Conservation (phyloP, 1,140 invertebrate species). For the Pseudomyrmex concolor region DNA sequence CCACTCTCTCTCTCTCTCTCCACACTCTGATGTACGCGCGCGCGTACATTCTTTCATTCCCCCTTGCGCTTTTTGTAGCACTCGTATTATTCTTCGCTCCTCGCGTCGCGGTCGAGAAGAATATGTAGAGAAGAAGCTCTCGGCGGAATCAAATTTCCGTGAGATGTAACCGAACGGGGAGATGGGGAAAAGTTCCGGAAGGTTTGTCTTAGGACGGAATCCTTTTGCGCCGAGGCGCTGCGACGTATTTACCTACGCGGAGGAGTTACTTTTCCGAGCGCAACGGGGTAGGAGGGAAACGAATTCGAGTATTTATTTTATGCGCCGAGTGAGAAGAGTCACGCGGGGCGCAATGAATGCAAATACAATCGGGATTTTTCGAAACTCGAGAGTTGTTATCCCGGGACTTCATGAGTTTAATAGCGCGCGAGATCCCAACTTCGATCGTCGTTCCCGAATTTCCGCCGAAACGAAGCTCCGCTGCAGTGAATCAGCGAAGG, state of each 20-base stretch:
- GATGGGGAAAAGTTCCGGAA: conserved; percentile 61
- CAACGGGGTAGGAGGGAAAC: neutral
- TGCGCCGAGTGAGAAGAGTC: conserved; percentile 1
- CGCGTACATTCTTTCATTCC: conserved; percentile 16
- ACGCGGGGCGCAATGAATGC: neutral
- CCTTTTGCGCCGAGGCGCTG: conserved; percentile 57
- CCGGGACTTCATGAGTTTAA: conserved; percentile 15
- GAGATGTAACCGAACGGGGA: conserved; percentile 66
- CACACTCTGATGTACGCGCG: conserved; percentile 12
- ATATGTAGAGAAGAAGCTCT: conserved; percentile 47
- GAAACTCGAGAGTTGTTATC: neutral
- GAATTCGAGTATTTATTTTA: conserved; percentile 43
- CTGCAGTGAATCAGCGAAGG: conserved; percentile 10
- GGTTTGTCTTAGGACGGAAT: conserved; percentile 68
- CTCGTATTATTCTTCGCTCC: conserved; percentile 62
- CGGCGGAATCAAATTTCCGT: conserved; percentile 71
- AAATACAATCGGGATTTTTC: conserved; percentile 18
- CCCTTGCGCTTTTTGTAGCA: conserved; percentile 55
- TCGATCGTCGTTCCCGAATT: neutral
- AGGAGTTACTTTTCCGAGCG: neutral
- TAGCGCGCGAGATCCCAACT: neutral
- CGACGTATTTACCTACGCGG: conserved; percentile 55
- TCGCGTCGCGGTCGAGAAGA: conserved; percentile 13
- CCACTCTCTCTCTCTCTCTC: conserved; percentile 1
- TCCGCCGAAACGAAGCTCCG: neutral